Base-by-base conservation (phyloP, 2,797 vertebrate species). In the Amblyopsis hoosieri region DNA sequence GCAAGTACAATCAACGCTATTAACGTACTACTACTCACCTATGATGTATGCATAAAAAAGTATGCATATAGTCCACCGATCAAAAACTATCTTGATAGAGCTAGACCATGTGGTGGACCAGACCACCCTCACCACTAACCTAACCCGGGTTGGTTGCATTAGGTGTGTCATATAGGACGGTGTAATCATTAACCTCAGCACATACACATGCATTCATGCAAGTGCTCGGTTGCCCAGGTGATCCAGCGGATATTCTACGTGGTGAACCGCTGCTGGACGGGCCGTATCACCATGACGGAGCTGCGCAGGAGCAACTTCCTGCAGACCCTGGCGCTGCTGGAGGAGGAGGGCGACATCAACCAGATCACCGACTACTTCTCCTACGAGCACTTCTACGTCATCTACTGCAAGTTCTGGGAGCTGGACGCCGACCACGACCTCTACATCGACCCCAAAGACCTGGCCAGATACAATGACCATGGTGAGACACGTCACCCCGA, bases 331-430 rank as follows among this genome's bases (percentile, higher is more conserved):
- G 96, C 96, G 23, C 93, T 99, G 77, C 90, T 99, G 85, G 97
- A 99, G 83, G 98, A 99, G 88, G 98, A 99, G 66, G 98, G 98
- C 66, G 98, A 99, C 85, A 99, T 99, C 87, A 99, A 99, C 90
- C 98, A 99, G 91, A 97, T 99, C 86, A 99, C 98, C 17, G 98
- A 99, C 91, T 99, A 99, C 90, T 99, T 99, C 92, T 99, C 98
- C 71, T 99, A 99, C 0, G 97, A 99, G 78, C 98, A 99, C 81
- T 99, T 99, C 82, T 99, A 99, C 72, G 98, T 99, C 65, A 99
- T 99, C 91, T 99, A 99, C 88, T 99, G 98, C 94, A 99, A 99
- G 89, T 99, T 99, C 89, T 99, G 98, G 98, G 98, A 99, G 90
- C 90, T 99, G 88, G 98, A 99, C 89, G 95, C 94, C 49, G 98